Evolutionary conservation across 2,113 vertebrate genomes (phyloP).

Genomic region (Thymallus thymallus): DNA sequence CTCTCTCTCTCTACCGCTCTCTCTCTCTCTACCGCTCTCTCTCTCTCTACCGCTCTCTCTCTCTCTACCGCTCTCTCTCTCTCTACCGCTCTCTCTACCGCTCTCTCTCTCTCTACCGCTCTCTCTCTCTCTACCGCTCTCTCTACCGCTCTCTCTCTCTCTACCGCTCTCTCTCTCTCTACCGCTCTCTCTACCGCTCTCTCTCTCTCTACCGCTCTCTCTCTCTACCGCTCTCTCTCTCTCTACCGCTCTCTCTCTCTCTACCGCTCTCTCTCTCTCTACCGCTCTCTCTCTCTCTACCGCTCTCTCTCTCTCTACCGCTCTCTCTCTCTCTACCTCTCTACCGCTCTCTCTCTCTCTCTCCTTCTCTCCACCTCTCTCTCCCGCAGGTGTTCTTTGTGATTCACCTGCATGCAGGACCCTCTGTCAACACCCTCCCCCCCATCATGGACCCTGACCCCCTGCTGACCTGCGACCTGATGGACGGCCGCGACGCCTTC

Average conservation of each 20-base stretch:
- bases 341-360: background rate
- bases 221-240: background rate
- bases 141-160: background rate
- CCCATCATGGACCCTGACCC: conserved; percentile 95
- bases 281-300: conserved; percentile 2
- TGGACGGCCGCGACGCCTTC: conserved; percentile 97
- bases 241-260: background rate
- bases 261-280: background rate
- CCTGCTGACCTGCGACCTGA: conserved; percentile 90
- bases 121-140: background rate
- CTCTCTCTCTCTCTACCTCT: background rate
- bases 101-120: background rate
- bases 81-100: background rate
- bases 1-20: background rate
- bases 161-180: background rate
- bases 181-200: background rate
- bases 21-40: background rate
- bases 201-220: background rate
- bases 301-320: background rate
- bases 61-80: background rate
- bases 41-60: background rate
- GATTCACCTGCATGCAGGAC: conserved; percentile 92
- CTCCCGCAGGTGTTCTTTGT: conserved; percentile 91
- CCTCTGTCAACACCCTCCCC: conserved; percentile 89
- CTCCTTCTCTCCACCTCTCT: background rate